Conservation (phyloP, 2,888 invertebrate species). For the Rhagophthalmus giganteus region DNA sequence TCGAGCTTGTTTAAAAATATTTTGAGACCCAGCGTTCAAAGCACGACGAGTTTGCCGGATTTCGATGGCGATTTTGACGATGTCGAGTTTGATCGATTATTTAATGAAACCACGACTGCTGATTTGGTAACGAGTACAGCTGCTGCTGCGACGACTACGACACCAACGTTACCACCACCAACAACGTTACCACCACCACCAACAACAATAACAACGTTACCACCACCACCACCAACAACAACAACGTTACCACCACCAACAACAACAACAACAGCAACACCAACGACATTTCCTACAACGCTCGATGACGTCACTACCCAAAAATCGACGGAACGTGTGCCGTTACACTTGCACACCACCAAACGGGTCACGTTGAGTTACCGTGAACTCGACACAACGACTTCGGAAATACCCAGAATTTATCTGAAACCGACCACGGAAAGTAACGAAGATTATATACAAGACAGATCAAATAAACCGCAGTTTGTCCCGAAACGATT, state of each 20-base stretch:
- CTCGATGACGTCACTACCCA: too few species aligned
- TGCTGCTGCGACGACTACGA: too few species aligned
- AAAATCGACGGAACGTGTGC: background rate
- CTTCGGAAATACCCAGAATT: too few species aligned
- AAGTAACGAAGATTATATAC: background rate
- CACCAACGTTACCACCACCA: background rate
- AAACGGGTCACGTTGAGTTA: background rate
- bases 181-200: background rate
- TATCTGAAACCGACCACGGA: too few species aligned
- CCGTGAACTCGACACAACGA: too few species aligned
- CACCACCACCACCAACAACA: background rate
- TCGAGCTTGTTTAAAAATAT: background rate
- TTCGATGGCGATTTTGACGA: background rate
- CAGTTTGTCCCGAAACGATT: conserved; percentile 4
- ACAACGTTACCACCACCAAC: too few species aligned
- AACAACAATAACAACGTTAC: background rate
- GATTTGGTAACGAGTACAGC: too few species aligned
- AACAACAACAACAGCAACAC: background rate
- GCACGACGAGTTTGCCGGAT: background rate
- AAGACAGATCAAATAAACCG: conserved; percentile 24
- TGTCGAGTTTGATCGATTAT: too few species aligned
- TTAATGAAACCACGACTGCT: too few species aligned
- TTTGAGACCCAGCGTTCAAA: background rate
- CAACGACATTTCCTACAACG: background rate
- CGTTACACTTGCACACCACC: background rate